phyloP scores from a whole-genome alignment of 2,888 invertebrate species.

The Campaea margaritaria region DNA sequence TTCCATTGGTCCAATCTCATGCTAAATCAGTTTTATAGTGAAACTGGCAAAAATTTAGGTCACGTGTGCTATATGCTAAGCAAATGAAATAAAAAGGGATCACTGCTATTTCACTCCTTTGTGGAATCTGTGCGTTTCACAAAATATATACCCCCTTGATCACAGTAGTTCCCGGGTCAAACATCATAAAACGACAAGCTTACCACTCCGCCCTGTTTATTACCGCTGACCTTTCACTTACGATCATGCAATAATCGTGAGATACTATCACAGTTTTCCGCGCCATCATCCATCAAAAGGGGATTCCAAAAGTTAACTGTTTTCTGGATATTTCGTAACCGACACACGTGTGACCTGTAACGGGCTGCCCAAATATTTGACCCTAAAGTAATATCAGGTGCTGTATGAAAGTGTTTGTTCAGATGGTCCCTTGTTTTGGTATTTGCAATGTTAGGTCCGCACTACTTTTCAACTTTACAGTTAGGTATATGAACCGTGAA shows the following conservation, averaged over 20 bases:
- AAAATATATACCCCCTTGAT: too few relatives aligned
- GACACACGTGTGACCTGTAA: slow-evolving; percentile 61
- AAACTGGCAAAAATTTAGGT: too few relatives aligned
- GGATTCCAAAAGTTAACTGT: slow-evolving; percentile 37
- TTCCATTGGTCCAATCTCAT: too few relatives aligned
- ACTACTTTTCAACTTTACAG: slow-evolving; percentile 21
- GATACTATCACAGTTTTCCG: slow-evolving; percentile 9
- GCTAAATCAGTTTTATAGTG: too few relatives aligned
- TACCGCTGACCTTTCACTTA: background rate
- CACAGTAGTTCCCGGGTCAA: too few relatives aligned
- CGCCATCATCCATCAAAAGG: slow-evolving; percentile 29
- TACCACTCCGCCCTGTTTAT: background rate
- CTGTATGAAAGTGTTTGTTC: slow-evolving; percentile 44
- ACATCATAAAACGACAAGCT: background rate
- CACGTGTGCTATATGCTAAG: too few relatives aligned
- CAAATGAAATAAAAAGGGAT: too few relatives aligned
- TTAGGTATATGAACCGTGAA: slow-evolving; percentile 15
- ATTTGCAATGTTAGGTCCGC: slow-evolving; percentile 27
- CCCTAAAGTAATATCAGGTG: slow-evolving; percentile 43
- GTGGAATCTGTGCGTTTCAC: too few relatives aligned
- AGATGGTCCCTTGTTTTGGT: slow-evolving; percentile 34
- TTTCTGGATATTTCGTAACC: slow-evolving; percentile 52
- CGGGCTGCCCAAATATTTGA: slow-evolving; percentile 65
- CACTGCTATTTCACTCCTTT: too few relatives aligned
- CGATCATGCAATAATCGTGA: background rate